phyloP scores from a whole-genome alignment of 2,888 invertebrate species.

The Lasioglossum oenotherae region DNA sequence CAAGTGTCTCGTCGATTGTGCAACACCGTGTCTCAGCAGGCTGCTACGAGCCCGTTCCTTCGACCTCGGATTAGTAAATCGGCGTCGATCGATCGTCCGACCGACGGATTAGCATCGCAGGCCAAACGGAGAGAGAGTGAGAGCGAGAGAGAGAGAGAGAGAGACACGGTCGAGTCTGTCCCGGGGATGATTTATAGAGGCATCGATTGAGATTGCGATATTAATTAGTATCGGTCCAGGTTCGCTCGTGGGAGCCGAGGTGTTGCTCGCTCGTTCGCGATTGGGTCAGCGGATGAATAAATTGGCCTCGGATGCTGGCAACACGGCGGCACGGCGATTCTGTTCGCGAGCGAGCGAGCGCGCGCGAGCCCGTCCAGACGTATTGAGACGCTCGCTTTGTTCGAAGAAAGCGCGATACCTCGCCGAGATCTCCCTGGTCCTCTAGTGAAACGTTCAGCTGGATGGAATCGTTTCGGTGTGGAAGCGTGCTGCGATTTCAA shows the following conservation, averaged over 20 bases:
- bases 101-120: constrained; percentile 22
- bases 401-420: constrained; percentile 11
- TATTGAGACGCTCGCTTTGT: constrained; percentile 13
- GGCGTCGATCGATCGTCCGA: constrained; percentile 9
- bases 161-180: background rate
- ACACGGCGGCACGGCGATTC: background rate
- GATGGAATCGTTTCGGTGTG: background rate
- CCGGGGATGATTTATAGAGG: constrained; percentile 43
- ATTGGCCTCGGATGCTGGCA: constrained; percentile 8
- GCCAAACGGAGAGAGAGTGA: background rate
- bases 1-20: constrained; percentile 52
- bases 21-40: constrained; percentile 32
- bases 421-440: background rate
- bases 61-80: constrained; percentile 35
- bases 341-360: background rate
- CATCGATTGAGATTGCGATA: constrained; percentile 33
- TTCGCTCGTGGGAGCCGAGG: constrained; percentile 22
- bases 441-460: constrained; percentile 3
- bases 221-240: constrained; percentile 43
- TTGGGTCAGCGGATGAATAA: constrained; percentile 11
- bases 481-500: constrained; percentile 11
- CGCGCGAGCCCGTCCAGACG: background rate
- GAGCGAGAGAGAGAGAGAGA: background rate
- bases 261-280: background rate
- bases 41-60: constrained; percentile 15